phyloP scores from a whole-genome alignment of 2,113 vertebrate species.

The Thinocorus orbignyianus region DNA sequence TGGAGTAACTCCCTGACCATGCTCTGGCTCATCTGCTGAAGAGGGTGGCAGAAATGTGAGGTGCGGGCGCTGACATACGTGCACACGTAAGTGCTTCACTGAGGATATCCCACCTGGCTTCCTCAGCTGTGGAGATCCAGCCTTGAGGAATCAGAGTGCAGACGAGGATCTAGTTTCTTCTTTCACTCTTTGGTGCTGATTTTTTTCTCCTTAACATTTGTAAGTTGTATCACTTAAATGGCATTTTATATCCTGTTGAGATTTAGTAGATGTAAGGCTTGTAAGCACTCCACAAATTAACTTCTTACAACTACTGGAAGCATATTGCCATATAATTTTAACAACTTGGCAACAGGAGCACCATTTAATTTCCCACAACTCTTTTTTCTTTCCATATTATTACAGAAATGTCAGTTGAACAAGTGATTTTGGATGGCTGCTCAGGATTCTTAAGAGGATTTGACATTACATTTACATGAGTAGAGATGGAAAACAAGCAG shows the following conservation, averaged over 20 bases:
- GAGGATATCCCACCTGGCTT: background rate
- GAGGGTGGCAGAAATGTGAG: background rate
- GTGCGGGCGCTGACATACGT: background rate
- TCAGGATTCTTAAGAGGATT: conserved; percentile 48
- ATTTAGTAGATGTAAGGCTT: conserved; percentile 58
- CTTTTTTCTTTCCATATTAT: conserved; percentile 64
- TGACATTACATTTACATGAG: conserved; percentile 63
- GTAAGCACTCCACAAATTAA: conserved; percentile 67
- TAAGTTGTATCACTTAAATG: conserved; percentile 54
- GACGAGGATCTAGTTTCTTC: background rate
- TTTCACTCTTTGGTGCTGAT: conserved; percentile 45
- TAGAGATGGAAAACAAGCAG: conserved; percentile 14
- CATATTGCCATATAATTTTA: conserved; percentile 65
- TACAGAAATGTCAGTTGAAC: conserved; percentile 59
- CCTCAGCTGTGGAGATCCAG: background rate
- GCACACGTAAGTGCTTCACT: background rate
- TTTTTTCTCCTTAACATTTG: background rate
- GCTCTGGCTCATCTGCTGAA: background rate
- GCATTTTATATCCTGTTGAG: conserved; percentile 59
- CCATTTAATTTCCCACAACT: conserved; percentile 62
- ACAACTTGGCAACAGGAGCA: conserved; percentile 57
- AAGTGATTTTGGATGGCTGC: conserved; percentile 46
- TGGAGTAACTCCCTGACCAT: background rate
- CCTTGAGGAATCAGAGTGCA: background rate
- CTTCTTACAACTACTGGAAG: conserved; percentile 68